Evolutionary conservation across 2,888 invertebrate genomes (phyloP).

Genomic region (Scaptomyza flava): DNA sequence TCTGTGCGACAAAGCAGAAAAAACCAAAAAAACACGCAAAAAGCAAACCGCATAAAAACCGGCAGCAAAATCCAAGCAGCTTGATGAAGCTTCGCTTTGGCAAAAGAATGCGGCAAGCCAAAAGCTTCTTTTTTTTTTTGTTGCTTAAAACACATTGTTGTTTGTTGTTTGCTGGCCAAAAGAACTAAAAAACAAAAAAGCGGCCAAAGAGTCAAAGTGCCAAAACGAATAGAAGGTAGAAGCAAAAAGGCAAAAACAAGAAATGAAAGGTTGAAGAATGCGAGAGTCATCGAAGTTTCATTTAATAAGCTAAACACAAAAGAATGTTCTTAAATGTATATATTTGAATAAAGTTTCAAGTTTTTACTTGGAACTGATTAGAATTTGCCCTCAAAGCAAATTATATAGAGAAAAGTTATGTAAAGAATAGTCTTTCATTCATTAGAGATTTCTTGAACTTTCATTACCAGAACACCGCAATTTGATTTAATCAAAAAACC

Average conservation of each 20-base stretch:
- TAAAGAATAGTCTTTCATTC: not conserved
- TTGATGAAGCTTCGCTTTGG: slow-evolving; percentile 18
- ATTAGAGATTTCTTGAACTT: too few relatives aligned
- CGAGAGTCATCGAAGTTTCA: slow-evolving; percentile 1
- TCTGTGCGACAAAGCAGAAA: slow-evolving; percentile 69
- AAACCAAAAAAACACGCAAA: slow-evolving; percentile 30
- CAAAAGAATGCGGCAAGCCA: slow-evolving; percentile 62
- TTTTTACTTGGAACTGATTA: not conserved
- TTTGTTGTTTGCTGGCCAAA: slow-evolving; percentile 29
- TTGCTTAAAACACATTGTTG: too few relatives aligned
- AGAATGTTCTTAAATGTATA: not conserved
- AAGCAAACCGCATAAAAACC: slow-evolving; percentile 35
- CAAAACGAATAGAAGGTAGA: slow-evolving; percentile 14
- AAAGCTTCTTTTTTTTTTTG: slow-evolving; percentile 21
- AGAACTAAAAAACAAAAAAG: slow-evolving; percentile 1
- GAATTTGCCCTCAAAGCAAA: too few relatives aligned
- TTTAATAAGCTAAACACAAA: too few relatives aligned
- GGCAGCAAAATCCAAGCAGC: slow-evolving; percentile 40
- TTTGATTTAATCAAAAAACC: too few relatives aligned
- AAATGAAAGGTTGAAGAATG: slow-evolving; percentile 1
- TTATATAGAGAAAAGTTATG: too few relatives aligned
- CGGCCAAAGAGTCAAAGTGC: slow-evolving; percentile 55
- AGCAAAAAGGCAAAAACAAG: slow-evolving; percentile 4
- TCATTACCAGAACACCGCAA: too few relatives aligned
- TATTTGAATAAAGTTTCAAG: not conserved